A percentile compares a stretch with the other conserved stretches of the same genome.
Evolutionary conservation across 2,888 invertebrate genomes (phyloP).

Genomic region (Ariolimax columbianus): DNA sequence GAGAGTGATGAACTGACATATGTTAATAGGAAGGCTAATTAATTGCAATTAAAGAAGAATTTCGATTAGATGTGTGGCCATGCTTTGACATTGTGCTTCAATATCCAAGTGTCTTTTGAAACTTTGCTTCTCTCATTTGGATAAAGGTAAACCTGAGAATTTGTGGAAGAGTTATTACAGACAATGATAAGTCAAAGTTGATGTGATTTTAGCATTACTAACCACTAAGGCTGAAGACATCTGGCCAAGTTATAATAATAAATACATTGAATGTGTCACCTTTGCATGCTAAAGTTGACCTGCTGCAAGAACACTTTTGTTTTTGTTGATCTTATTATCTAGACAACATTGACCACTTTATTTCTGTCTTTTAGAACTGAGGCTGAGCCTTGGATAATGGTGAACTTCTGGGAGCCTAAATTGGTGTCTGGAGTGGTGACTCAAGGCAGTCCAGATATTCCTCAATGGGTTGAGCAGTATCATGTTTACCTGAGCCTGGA

Average conservation of each 20-base stretch:
- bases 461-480: conserved; percentile 64
- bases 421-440: conserved; percentile 68
- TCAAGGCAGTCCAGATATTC: conserved; percentile 62
- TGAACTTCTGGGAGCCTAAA: conserved; percentile 64
- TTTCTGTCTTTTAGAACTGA: conserved; percentile 28
- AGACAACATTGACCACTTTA: too few species aligned
- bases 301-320: neutral
- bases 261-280: neutral
- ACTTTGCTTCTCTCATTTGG: too few species aligned
- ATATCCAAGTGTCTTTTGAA: too few species aligned
- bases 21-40: too few species aligned
- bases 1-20: too few species aligned
- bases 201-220: neutral
- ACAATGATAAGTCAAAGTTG: neutral
- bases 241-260: neutral
- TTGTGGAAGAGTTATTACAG: too few species aligned
- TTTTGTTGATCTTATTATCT: neutral
- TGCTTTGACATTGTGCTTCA: too few species aligned
- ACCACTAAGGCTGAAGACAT: neutral
- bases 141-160: too few species aligned
- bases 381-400: conserved; percentile 62
- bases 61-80: too few species aligned
- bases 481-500: conserved; percentile 64
- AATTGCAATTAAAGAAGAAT: too few species aligned
- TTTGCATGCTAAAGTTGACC: neutral